Evolutionary conservation across 35 echinoderm and acorn worm genomes (phyloP).

Genomic region (Strongylocentrotus purpuratus): DNA sequence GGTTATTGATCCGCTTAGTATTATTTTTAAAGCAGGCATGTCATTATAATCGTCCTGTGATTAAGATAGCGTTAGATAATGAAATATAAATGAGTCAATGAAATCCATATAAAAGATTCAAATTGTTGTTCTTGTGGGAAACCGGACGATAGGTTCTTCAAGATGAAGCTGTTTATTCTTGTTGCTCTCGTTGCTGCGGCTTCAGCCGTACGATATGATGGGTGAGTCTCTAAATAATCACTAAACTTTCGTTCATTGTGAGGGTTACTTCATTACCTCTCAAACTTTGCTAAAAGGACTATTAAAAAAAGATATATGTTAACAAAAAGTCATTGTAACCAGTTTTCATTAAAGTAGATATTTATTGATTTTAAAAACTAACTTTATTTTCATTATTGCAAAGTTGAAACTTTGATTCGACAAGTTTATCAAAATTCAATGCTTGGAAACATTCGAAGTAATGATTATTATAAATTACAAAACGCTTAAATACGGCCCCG

Average conservation of each 20-base stretch:
- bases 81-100: neutral
- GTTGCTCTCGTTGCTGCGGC: neutral
- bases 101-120: neutral
- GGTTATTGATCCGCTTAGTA: neutral
- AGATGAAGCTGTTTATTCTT: neutral
- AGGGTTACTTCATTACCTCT: too few relatives aligned
- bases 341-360: too few relatives aligned
- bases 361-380: too few relatives aligned
- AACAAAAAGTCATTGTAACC: neutral
- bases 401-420: too few relatives aligned
- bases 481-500: too few relatives aligned
- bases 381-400: too few relatives aligned
- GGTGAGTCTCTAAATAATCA: slow-evolving; percentile 18
- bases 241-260: neutral
- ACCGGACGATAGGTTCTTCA: neutral
- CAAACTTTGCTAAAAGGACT: too few relatives aligned
- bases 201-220: slow-evolving; percentile 39
- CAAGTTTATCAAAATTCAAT: too few relatives aligned
- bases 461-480: too few relatives aligned
- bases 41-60: neutral
- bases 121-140: neutral
- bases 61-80: neutral
- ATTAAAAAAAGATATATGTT: neutral
- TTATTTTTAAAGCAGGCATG: neutral
- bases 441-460: too few relatives aligned